phyloP scores from a whole-genome alignment of 2,888 invertebrate genomes.

The Nephrotoma guestfalica region DNA sequence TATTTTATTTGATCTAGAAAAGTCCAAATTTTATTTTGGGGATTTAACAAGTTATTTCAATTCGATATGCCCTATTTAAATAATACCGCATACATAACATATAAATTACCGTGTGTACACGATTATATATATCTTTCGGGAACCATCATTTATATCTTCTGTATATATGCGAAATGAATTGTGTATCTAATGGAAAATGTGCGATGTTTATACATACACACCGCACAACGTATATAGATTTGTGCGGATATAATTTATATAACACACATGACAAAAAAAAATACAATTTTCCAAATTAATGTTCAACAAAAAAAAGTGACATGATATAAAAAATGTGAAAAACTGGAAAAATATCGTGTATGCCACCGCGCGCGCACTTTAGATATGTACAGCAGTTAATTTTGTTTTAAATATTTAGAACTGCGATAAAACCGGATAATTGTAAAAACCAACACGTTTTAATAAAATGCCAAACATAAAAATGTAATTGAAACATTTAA shows the following conservation, averaged over 20 bases:
- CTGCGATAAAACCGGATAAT: neutral
- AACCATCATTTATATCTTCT: neutral
- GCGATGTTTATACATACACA: neutral
- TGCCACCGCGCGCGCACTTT: neutral
- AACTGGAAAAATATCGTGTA: neutral
- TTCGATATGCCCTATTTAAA: neutral
- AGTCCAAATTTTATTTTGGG: neutral
- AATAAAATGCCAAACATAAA: neutral
- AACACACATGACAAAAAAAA: neutral
- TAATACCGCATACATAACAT: neutral
- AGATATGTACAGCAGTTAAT: neutral
- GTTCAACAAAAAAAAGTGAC: neutral
- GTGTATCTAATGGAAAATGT: neutral
- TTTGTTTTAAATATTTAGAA: neutral
- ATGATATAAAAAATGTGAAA: neutral
- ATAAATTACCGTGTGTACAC: neutral
- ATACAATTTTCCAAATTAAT: neutral
- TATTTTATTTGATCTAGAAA: neutral
- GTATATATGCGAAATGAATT: neutral
- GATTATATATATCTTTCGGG: neutral
- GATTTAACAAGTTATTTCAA: neutral
- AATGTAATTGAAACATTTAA: neutral
- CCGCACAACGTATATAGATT: neutral
- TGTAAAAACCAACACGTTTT: neutral
- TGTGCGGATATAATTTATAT: neutral